Evolutionary conservation across 1,140 invertebrate species (phyloP).

Genomic region (Pygmarrhopalites habei): DNA sequence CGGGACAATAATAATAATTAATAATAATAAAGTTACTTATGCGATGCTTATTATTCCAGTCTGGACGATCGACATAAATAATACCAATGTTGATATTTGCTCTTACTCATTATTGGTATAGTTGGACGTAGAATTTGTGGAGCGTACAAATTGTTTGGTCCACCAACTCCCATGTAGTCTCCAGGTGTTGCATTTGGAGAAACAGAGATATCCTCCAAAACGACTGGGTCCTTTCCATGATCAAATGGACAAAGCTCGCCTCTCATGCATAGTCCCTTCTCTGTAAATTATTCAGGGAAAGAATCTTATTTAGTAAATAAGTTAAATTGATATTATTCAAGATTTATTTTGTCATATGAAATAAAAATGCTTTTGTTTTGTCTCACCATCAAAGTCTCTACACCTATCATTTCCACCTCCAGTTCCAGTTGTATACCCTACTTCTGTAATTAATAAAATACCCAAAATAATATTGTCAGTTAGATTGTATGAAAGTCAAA

Average conservation of each 20-base stretch:
- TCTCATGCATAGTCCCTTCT: slow-evolving; percentile 90
- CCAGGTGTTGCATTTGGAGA: slow-evolving; percentile 1
- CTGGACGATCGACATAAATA: not conserved
- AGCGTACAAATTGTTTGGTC: slow-evolving; percentile 4
- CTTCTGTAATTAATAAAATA: slow-evolving; percentile 22
- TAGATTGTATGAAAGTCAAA: too few relatives aligned
- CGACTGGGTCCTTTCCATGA: slow-evolving; percentile 88
- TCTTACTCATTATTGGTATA: slow-evolving; percentile 17
- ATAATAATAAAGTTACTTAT: too few relatives aligned
- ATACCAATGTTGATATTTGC: not conserved
- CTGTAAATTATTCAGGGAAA: slow-evolving; percentile 49
- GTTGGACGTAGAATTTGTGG: slow-evolving; percentile 21
- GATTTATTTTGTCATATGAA: too few relatives aligned
- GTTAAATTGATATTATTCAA: not conserved
- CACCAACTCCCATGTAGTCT: slow-evolving; percentile 4
- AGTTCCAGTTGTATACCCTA: slow-evolving; percentile 15
- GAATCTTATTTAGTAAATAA: not conserved
- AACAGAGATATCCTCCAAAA: slow-evolving; percentile 63
- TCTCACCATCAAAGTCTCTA: slow-evolving; percentile 50
- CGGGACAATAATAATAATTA: too few relatives aligned
- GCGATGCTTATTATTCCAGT: too few relatives aligned
- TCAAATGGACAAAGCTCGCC: slow-evolving; percentile 92
- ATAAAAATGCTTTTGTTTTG: not conserved
- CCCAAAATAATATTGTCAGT: too few relatives aligned
- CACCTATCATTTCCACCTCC: slow-evolving; percentile 41